Base-by-base conservation (phyloP, 2,113 vertebrate species). In the Cololabis saira region DNA sequence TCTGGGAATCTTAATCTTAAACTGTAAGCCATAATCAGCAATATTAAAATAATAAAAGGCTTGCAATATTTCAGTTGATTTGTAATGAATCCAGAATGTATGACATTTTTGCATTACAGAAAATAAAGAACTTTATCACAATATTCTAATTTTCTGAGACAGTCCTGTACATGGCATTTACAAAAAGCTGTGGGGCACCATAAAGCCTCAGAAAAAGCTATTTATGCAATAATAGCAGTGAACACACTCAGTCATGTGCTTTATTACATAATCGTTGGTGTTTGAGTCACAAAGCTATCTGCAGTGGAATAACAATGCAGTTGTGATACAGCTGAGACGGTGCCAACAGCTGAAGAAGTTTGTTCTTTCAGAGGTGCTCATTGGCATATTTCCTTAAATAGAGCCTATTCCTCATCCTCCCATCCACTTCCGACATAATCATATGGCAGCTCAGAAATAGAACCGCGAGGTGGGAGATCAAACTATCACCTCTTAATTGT, bases 401-500 rank as follows among this genome's bases (percentile, higher is more conserved):
- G 82, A 79, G 61, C 62, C 22, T 22, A 11, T 74, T 86, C 81
- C 70, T 84, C 88, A 87, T 79, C 68, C 71, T 21, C 87, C 57
- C 62, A 76, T 84, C 83, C 87, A 78, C 82, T 80, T 84, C 81
- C 59, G 59, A 76, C 77, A 90, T 70, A 83, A 90, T 90, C 91
- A 90, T 80, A 49, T 80, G 17, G 76, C 81, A 61, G 82, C 76
- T 83, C 83, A 58, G 85, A 89, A 92, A 90, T 91, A 90, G 90
- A 90, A 82, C 74, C 74, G 82, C 45, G 81, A 90, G 87, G 91
- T 89, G 87, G 84, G 83, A 90, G 88, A 89, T 86, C 90, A 90
- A 91, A 88, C 89, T 91, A 85, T 91, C 91, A 91, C 91, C 91
- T 92, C 91, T 85, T 92, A 92, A 92, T 92, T 92, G 89, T 91